Conservation (phyloP, 2,888 invertebrate species). For the Spialia ferax region DNA sequence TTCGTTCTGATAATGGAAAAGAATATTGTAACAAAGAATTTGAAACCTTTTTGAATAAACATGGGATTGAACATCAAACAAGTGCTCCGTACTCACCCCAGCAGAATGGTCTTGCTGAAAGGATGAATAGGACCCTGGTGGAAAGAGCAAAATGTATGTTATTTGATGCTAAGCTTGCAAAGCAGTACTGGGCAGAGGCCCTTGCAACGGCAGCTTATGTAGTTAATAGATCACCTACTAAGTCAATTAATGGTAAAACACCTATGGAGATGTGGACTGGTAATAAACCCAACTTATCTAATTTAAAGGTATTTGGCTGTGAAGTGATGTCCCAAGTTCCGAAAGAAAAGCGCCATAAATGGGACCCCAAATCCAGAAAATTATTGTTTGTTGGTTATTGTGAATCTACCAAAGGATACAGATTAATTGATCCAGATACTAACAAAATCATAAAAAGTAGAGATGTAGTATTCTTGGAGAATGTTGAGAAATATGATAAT, state of each 20-base stretch:
- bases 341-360: conserved; percentile 1
- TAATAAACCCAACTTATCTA: conserved; percentile 8
- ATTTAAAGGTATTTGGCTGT: conserved; percentile 1
- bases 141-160: conserved; percentile 44
- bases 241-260: not conserved
- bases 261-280: conserved; percentile 3
- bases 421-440: not conserved
- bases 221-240: conserved; percentile 13
- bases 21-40: conserved; percentile 41
- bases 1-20: conserved; percentile 37
- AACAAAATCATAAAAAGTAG: not conserved
- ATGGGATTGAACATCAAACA: conserved; percentile 52
- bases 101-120: conserved; percentile 56
- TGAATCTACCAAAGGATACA: not conserved
- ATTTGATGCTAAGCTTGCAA: conserved; percentile 3
- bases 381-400: not conserved
- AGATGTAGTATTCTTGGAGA: not conserved
- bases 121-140: conserved; percentile 46
- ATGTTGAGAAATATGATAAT: not conserved
- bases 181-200: conserved; percentile 17
- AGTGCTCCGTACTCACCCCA: conserved; percentile 52
- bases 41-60: conserved; percentile 5
- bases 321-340: conserved; percentile 10
- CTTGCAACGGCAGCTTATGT: conserved; percentile 18
- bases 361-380: not conserved